Evolutionary conservation across 2,888 invertebrate species (phyloP), one percentile per base, ranked within the genome.

Genomic region (Thereva unica): DNA sequence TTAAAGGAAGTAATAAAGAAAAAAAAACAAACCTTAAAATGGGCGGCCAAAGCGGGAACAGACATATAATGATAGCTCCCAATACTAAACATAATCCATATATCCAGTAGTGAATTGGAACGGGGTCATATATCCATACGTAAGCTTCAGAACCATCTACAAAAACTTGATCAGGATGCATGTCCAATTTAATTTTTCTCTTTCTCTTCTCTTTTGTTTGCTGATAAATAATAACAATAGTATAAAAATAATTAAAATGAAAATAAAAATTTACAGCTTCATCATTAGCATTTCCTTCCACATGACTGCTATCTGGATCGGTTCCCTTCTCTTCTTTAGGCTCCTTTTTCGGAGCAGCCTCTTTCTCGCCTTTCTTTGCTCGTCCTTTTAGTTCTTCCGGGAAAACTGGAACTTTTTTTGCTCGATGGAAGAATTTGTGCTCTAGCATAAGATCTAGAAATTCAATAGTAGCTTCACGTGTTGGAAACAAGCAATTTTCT

Each of bases 21-120:
- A 53, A 44, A 42, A 37, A 37, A n/a, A 4, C 9, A 9, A 80
- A 90, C 86, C 91, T 87, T 74, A 97, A 90, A 73, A 92, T 89
- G 64, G 93, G 91, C 0, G 99, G 99, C 99, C 99, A 99, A 65
- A 99, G 83, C n/a, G 99, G 99, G 83, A 98, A 99, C 78, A 99
- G 86, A 82, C 99, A 99, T 45, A 99, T 89, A 9, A 90, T 92
- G 74, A 98, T 95, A 40, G 96, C 95, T 34, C 95, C 97, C 65
- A 97, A 83, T 40, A 99, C 94, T 70, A 93, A 84, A 4, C 93
- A 83, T 6, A 90, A 87, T n/a, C 97, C 97, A 75, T 93, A 91
- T 72, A 97, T 85, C 92, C 96, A 97, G 81, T 94, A 95, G 82
- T 93, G 90, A 79, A 92, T 88, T 47, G 96, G 95, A 78, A 96